Evolutionary conservation across 2,888 invertebrate genomes (phyloP), one percentile per base, ranked within the genome.

Genomic region (Archips xylosteana): DNA sequence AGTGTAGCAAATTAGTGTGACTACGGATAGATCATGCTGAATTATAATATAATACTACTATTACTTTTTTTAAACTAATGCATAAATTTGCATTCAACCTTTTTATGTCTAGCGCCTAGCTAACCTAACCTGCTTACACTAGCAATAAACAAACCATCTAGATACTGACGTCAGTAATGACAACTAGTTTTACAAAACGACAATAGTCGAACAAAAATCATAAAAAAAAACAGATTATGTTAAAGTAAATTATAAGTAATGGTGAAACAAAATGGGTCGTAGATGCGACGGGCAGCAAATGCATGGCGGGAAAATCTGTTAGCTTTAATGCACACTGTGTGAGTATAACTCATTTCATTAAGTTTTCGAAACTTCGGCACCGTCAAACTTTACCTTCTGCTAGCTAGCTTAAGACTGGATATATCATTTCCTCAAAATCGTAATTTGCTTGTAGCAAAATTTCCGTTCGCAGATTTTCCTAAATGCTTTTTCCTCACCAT

Each of bases 221-320:
- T 64, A 63, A 73, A 73, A 73, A 63, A 73, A 73, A 73, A 73
- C 15, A 64, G 47, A 36, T 59, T 12, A 32, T 54, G 36, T 39
- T 34, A 45, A 39, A 39, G 51, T 73, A 66, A 71, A 75, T 74
- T 70, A 34, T 64, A 75, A 76, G 74, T 74, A 61, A 74, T 74
- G 74, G 49, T 57, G 64, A 45, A 32, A 34, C 51, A 68, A 23
- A 54, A 47, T 49, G 69, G 66, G 10, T 10, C 51, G 57, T 61
- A 62, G 62, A 42, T 62, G 57, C 57, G 12, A 42, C 57, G 59
- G 81, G 82, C 83, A 79, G 75, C 81, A 80, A 63, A 80, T 87
- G 87, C 78, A 92, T 92, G 92, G 92, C 89, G 88, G 86, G 83
- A 79, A 91, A 88, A 85, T 81, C 85, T 83, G 89, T 90, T 81